Evolutionary conservation across 2,888 invertebrate genomes (phyloP).

Genomic region (Drosophila dives): DNA sequence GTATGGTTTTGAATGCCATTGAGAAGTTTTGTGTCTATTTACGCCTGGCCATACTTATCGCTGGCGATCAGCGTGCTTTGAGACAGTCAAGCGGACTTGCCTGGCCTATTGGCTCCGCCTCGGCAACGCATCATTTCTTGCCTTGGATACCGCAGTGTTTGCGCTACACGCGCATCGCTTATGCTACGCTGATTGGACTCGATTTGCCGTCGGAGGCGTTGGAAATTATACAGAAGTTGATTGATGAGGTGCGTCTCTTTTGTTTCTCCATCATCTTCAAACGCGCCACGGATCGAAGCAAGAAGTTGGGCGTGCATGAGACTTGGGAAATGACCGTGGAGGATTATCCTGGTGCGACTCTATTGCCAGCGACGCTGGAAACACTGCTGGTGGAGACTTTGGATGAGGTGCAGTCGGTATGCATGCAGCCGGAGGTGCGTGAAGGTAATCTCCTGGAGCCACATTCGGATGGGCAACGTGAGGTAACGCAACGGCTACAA

Average conservation of each 20-base stretch:
- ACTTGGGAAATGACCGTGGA: constrained; percentile 95
- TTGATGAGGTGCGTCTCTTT: constrained; percentile 94
- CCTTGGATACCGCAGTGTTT: constrained; percentile 93
- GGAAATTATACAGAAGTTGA: constrained; percentile 92
- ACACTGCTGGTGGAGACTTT: constrained; percentile 90
- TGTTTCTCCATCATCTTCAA: constrained; percentile 94
- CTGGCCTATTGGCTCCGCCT: constrained; percentile 85
- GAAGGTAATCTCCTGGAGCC: constrained; percentile 85
- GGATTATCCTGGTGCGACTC: constrained; percentile 93
- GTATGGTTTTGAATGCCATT: constrained; percentile 92
- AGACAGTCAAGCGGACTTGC: constrained; percentile 80
- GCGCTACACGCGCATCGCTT: constrained; percentile 91
- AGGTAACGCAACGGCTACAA: constrained; percentile 86
- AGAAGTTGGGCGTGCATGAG: constrained; percentile 90
- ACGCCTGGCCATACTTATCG: constrained; percentile 89
- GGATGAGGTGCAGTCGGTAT: constrained; percentile 89
- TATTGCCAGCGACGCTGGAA: constrained; percentile 90
- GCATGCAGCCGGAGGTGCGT: constrained; percentile 89
- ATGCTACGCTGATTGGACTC: constrained; percentile 91
- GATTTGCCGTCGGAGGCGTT: constrained; percentile 95
- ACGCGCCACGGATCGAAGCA: constrained; percentile 92
- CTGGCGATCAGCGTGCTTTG: constrained; percentile 86
- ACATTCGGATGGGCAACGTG: constrained; percentile 84
- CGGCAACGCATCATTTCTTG: constrained; percentile 87
- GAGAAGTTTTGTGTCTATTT: constrained; percentile 91